Conservation (phyloP, 2,888 invertebrate species). For the Caenorhabditis sp. region DNA sequence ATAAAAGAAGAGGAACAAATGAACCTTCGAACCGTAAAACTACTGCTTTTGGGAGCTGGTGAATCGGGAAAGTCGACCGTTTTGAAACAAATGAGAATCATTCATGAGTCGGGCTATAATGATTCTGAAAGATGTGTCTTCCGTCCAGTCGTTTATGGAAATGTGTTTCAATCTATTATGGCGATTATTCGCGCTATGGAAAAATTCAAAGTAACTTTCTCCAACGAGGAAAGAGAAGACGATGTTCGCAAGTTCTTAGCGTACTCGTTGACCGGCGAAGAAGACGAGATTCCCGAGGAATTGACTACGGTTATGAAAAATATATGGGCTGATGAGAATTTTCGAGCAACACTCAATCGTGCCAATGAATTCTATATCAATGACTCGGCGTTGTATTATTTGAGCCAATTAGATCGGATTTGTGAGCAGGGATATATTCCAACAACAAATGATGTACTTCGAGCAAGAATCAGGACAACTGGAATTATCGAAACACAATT, state of each 20-base stretch:
- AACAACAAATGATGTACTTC: not conserved
- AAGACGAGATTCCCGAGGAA: conserved; percentile 26
- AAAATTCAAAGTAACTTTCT: conserved; percentile 16
- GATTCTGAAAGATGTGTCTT: not conserved
- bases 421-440: conserved; percentile 3
- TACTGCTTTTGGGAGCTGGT: not conserved
- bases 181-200: conserved; percentile 26
- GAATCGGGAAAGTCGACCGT: conserved; percentile 11
- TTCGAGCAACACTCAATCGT: not conserved
- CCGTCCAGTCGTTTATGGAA: not conserved
- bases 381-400: conserved; percentile 14
- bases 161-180: conserved; percentile 19
- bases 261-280: conserved; percentile 18
- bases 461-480: not conserved
- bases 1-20: not conserved
- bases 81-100: not conserved
- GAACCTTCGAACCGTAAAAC: not conserved
- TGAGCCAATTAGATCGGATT: conserved; percentile 9
- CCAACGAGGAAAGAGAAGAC: conserved; percentile 6
- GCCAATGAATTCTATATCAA: conserved; percentile 9
- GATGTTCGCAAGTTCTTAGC: conserved; percentile 21
- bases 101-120: not conserved
- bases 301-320: not conserved
- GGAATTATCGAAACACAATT: not conserved
- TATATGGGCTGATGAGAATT: not conserved